Base-by-base conservation (phyloP, 2,797 vertebrate species). In the Fistularia commersonii region DNA sequence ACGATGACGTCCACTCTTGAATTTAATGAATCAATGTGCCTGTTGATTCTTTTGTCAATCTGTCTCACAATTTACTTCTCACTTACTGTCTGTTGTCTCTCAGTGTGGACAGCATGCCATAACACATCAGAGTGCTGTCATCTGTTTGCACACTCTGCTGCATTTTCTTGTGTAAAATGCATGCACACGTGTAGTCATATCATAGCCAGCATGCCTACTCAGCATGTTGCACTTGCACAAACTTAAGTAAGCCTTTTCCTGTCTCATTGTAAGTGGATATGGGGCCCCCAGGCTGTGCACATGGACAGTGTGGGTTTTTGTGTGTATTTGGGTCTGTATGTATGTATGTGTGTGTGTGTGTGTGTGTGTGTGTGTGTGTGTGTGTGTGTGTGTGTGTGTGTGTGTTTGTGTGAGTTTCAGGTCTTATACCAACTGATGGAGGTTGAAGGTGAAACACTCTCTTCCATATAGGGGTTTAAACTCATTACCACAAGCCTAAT, bases 201-300 rank as follows among this genome's bases (percentile, higher is more conserved):
- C 37, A 38, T 65, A 54, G 58, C 60, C 43, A 65, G 61, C 72
- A 61, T 73, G 78, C 79, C 64, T 42, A 76, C 50, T 86, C 77
- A 78, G 76, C 79, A 69, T 58, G 72, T 80, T 68, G 51, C 32
- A 45, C 55, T 49, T 34, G 60, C 57, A 34, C 52, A 72, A 72
- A 74, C 74, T 73, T 66, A 76, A 77, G 68, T 65, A 66, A 73
- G 54, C 57, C 63, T 64, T 72, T 84, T 86, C 69, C 75, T 80
- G 64, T 69, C 46, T 69, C 67, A 61, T 57, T 68, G 74, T 65
- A 59, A 78, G 47, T 49, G 66, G 64, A 61, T 71, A 63, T 68
- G 57, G 65, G 66, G 74, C 50, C 62, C 69, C 54, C 23, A 48
- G 59, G 57, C 69, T 62, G 51, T 56, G 51, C 54, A 54, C 62